Percentiles rank a stretch among this genome's conserved stretches.
phyloP scores from a whole-genome alignment of 2,113 vertebrate species.

The Gnathonemus echidnorhynchus region DNA sequence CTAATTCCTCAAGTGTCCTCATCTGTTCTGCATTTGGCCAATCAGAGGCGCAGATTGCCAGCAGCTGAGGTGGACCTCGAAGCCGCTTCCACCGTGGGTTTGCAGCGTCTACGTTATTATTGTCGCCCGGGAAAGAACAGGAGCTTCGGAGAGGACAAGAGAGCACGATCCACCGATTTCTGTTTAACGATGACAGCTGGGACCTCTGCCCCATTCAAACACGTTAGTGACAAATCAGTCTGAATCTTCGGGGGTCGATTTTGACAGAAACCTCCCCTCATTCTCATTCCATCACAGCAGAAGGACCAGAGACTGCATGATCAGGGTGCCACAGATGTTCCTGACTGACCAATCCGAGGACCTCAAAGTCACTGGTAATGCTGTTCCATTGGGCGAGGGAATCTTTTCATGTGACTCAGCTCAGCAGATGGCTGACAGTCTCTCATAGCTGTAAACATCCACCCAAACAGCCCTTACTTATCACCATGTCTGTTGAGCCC shows the following conservation, averaged over 20 bases:
- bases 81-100: background rate
- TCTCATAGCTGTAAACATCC: conserved; percentile 43
- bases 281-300: conserved; percentile 38
- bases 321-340: conserved; percentile 8
- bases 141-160: background rate
- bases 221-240: background rate
- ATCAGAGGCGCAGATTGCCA: background rate
- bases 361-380: background rate
- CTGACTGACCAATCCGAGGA: background rate
- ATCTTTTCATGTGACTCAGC: conserved; percentile 45
- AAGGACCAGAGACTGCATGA: background rate
- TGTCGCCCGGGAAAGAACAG: too few species aligned
- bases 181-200: background rate
- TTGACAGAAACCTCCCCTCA: conserved; percentile 28
- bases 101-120: too few species aligned
- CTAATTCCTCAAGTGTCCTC: conserved; percentile 11
- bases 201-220: background rate
- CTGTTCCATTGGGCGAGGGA: conserved; percentile 29
- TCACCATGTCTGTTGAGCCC: background rate
- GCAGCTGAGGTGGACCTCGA: background rate
- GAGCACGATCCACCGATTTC: background rate
- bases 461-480: conserved; percentile 26
- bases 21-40: conserved; percentile 8
- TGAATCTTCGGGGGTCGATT: background rate
- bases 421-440: conserved; percentile 39